These are phyloP conservation scores for Enteromius treurensis DNA, from an alignment of 2,797 vertebrate genomes.

Conservation along the genomic window DNA sequence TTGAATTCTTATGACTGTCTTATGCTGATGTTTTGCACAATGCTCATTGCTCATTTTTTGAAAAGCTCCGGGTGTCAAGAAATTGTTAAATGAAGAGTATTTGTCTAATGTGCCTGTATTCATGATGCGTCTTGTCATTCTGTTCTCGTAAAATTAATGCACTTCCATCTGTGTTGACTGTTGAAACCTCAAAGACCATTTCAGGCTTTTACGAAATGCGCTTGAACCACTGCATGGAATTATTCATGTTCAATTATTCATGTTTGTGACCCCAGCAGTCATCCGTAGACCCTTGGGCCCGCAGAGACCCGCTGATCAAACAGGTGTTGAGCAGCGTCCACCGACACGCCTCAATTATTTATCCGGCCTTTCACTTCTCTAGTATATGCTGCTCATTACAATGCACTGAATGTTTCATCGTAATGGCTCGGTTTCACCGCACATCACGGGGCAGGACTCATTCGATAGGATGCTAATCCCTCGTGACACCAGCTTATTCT, in stretches of 20 bases:
- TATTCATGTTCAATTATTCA: conserved; percentile 39
- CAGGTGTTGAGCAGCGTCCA: conserved; percentile 55
- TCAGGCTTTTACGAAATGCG: neutral
- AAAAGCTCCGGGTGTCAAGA: neutral
- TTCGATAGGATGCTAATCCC: conserved; percentile 37
- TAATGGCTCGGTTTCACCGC: conserved; percentile 34
- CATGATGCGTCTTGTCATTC: neutral
- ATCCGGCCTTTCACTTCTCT: conserved; percentile 52
- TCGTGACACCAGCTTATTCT: conserved; percentile 18
- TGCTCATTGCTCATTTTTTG: neutral
- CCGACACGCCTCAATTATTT: conserved; percentile 54
- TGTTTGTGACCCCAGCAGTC: conserved; percentile 41
- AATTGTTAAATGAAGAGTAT: neutral
- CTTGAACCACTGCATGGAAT: conserved; percentile 23
- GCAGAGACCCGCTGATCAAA: conserved; percentile 63
- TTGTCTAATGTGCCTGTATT: neutral
- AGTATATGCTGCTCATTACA: conserved; percentile 67
- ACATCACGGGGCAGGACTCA: conserved; percentile 6
- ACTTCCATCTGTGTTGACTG: neutral
- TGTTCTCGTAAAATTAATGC: neutral
- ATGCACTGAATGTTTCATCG: conserved; percentile 40
- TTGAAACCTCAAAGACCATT: conserved; percentile 4
- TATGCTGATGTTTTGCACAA: neutral
- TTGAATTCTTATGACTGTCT: neutral
- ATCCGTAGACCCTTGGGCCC: conserved; percentile 29